Evolutionary conservation across 92 coral and sea anemone species (phyloP).

Genomic region (Actinernus sp.): DNA sequence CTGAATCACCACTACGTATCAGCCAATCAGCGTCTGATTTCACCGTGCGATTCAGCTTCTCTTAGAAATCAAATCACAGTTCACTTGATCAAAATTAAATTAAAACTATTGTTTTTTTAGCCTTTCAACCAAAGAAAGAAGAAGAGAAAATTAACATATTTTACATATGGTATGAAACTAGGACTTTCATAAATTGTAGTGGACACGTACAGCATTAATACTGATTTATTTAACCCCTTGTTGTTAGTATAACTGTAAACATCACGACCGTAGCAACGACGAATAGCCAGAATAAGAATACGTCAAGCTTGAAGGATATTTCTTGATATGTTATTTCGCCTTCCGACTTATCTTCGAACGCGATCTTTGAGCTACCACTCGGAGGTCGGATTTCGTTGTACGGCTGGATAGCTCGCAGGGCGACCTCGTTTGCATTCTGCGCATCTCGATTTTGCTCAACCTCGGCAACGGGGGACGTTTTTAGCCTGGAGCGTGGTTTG

Average conservation of each 20-base stretch:
- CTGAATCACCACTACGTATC: too few relatives aligned
- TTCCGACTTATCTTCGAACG: neutral
- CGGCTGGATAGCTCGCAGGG: neutral
- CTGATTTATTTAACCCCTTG: neutral
- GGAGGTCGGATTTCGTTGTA: neutral
- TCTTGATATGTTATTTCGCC: constrained; percentile 12
- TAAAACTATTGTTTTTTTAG: too few relatives aligned
- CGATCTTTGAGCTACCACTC: neutral
- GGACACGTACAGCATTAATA: too few relatives aligned
- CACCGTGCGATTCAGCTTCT: too few relatives aligned
- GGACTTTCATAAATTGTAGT: too few relatives aligned
- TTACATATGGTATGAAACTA: too few relatives aligned
- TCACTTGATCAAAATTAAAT: too few relatives aligned
- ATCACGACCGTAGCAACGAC: constrained; percentile 1
- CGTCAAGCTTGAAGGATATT: constrained; percentile 8
- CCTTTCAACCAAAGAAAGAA: too few relatives aligned
- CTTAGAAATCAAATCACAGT: too few relatives aligned
- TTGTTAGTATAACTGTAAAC: constrained; percentile 9
- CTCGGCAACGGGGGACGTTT: neutral
- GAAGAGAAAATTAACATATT: too few relatives aligned
- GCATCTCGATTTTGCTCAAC: neutral
- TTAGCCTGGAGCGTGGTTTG: neutral
- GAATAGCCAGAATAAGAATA: constrained; percentile 17
- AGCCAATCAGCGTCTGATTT: too few relatives aligned
- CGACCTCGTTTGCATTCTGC: neutral